Evolutionary conservation across 1,140 invertebrate species (phyloP), one percentile per base, ranked within the genome.

Genomic region (Sycobia sp.): DNA sequence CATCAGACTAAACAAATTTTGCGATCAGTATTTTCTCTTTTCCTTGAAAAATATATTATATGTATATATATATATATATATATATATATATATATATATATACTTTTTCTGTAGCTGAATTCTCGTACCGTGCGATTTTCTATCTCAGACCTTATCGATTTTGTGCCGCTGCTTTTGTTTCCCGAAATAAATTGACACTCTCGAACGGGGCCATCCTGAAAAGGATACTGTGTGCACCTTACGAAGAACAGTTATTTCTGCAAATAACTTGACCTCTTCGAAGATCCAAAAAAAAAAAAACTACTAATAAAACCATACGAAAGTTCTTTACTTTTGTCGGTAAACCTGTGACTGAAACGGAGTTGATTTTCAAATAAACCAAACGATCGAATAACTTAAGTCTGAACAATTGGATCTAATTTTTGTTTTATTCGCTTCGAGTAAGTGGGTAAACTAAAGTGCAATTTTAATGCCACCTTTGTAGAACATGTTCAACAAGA

Each of bases 91-190:
- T n/a, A 23, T 46, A 23, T 22, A 57, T 13, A 27, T 18, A 43
- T 8, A 32, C 3, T 22, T 4, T 29, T 41, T 23, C 18, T 1
- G 14, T 3, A 39, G 34, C 4, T 29, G 2, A 22, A 3, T 56
- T n/a, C 23, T n/a, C 5, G n/a, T n/a, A 36, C 29, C 22, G 32
- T 65, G 39, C 53, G 18, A 64, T 57, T 65, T 55, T 32, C 49
- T 51, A 51, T 51, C 29, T 65, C 27, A 39, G 20, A 46, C n/a
- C 34, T 25, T 36, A 61, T 56, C 58, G 51, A 61, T 61, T 38
- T 7, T 38, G 3, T n/a, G 38, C 13, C 32, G 27, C 16, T 3
- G 20, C 22, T 47, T 55, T 47, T 55, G 22, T 47, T n/a, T n/a
- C n/a, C n/a, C n/a, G 25, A 41, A 60, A 60, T 50, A 60, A 51